A percentile compares a stretch with the other conserved stretches of the same genome.
These are phyloP conservation scores for Ramphastos sulfuratus DNA, from an alignment of 2,113 vertebrate species.

Conservation along the genomic window DNA sequence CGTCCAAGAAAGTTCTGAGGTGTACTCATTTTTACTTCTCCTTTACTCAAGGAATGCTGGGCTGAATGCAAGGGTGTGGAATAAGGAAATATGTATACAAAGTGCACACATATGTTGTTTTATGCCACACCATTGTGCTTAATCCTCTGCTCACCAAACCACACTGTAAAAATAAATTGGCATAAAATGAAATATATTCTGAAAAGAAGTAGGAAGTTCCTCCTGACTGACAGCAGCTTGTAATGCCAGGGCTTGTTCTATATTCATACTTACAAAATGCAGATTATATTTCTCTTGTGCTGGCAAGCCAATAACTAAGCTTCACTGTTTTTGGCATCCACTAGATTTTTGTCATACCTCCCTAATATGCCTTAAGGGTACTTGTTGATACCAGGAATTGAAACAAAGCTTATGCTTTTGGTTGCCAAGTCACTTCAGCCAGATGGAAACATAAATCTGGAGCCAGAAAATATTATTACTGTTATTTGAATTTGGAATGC, in stretches of 20 bases:
- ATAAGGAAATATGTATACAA: neutral
- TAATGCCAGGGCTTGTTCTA: conserved; percentile 61
- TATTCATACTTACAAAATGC: conserved; percentile 63
- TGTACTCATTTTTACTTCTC: neutral
- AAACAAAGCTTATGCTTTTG: conserved; percentile 72
- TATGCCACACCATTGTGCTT: neutral
- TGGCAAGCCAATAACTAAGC: conserved; percentile 61
- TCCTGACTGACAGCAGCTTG: conserved; percentile 55
- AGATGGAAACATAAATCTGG: conserved; percentile 66
- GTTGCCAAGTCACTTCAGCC: conserved; percentile 72
- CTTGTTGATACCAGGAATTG: conserved; percentile 71
- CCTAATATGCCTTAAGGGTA: conserved; percentile 73
- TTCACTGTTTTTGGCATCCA: conserved; percentile 57
- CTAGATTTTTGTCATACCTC: conserved; percentile 67
- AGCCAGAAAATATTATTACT: conserved; percentile 67
- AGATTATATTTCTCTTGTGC: conserved; percentile 58
- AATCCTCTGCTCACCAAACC: conserved; percentile 8
- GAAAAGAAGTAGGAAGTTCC: conserved; percentile 56
- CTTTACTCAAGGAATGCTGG: neutral
- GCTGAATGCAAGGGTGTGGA: neutral
- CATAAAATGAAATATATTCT: conserved; percentile 41
- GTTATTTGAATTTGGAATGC: conserved; percentile 36
- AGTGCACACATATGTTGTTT: neutral
- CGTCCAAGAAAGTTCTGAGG: neutral
- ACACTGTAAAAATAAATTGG: conserved; percentile 29